Percentiles rank a stretch among this genome's conserved stretches.
Evolutionary conservation across 2,797 vertebrate species (phyloP).

Genomic region (Parauchenoglanis punctatus): DNA sequence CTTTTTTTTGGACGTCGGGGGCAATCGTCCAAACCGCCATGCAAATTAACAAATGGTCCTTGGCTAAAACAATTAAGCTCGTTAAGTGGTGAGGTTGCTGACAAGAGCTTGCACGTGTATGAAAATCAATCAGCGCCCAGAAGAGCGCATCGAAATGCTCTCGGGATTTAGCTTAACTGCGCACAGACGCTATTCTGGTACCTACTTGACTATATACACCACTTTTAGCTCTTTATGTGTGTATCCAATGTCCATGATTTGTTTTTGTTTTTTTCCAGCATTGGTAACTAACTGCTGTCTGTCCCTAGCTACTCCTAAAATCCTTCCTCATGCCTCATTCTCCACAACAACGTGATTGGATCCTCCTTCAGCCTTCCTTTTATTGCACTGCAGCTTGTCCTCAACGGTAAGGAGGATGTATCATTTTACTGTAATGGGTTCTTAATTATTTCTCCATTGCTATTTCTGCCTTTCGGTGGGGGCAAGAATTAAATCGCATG

Average conservation of each 20-base stretch:
- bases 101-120: slow-evolving; percentile 37
- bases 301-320: slow-evolving; percentile 24
- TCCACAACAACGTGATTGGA: not conserved
- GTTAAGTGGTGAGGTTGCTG: slow-evolving; percentile 54
- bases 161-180: slow-evolving; percentile 35
- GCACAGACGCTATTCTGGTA: slow-evolving; percentile 24
- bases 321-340: slow-evolving; percentile 1
- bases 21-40: slow-evolving; percentile 52
- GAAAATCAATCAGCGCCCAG: slow-evolving; percentile 55
- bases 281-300: not conserved
- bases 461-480: slow-evolving; percentile 49
- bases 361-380: slow-evolving; percentile 17
- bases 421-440: slow-evolving; percentile 51
- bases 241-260: slow-evolving; percentile 25
- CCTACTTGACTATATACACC: slow-evolving; percentile 16
- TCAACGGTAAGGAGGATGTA: slow-evolving; percentile 31
- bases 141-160: slow-evolving; percentile 44
- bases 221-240: slow-evolving; percentile 41
- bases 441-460: slow-evolving; percentile 53
- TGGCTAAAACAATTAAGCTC: slow-evolving; percentile 58
- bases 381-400: slow-evolving; percentile 11
- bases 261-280: slow-evolving; percentile 31
- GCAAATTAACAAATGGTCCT: slow-evolving; percentile 59
- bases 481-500: slow-evolving; percentile 52
- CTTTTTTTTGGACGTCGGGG: slow-evolving; percentile 23